phyloP scores from a whole-genome alignment of 2,113 vertebrate genomes.

The Rhagologus leucostigma region DNA sequence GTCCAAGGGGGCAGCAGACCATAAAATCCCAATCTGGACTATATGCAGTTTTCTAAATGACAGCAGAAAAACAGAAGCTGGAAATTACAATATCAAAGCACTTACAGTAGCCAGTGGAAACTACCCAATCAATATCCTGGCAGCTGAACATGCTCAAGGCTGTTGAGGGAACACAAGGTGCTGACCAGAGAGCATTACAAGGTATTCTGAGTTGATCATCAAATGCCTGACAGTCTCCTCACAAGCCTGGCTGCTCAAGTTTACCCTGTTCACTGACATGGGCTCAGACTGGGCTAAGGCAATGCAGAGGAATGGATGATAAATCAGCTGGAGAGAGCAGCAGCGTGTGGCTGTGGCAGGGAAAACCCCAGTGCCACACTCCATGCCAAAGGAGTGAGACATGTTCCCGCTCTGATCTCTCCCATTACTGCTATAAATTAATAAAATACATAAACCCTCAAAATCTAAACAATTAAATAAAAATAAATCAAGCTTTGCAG shows the following conservation, averaged over 20 bases:
- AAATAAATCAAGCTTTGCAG: background rate
- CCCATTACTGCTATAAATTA: background rate
- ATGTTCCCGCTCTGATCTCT: background rate
- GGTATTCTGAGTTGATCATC: background rate
- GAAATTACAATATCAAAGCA: conserved; percentile 16
- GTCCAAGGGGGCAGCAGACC: conserved; percentile 48
- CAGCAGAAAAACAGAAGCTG: conserved; percentile 48
- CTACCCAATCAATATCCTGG: conserved; percentile 43
- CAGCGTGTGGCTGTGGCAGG: background rate
- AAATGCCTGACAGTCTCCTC: background rate
- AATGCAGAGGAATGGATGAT: background rate
- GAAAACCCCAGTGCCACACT: background rate
- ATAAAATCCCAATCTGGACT: conserved; percentile 69
- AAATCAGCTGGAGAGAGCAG: background rate
- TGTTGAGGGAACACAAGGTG: conserved; percentile 30
- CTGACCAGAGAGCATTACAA: conserved; percentile 4
- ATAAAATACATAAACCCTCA: background rate
- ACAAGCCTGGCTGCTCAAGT: background rate
- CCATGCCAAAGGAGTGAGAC: background rate
- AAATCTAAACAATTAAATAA: background rate
- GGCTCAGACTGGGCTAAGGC: background rate
- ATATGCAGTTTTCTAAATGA: conserved; percentile 42
- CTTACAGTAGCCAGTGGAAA: conserved; percentile 51
- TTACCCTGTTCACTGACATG: background rate
- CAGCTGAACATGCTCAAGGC: conserved; percentile 27